phyloP scores from a whole-genome alignment of 1,140 invertebrate species.

The Brachionus rubens region DNA sequence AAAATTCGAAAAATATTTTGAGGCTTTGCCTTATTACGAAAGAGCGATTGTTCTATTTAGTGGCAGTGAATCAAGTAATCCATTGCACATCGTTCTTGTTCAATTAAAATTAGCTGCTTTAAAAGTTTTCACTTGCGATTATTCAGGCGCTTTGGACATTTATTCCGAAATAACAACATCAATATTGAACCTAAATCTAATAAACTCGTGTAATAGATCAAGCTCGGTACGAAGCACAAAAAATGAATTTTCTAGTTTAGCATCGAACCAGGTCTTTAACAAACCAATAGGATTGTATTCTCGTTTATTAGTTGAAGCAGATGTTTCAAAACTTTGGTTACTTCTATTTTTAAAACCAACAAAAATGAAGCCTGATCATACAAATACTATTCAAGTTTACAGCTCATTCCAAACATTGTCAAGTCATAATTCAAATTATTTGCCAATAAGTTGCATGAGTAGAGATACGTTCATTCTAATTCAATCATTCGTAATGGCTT shows the following conservation, averaged over 20 bases:
- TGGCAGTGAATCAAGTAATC: not conserved
- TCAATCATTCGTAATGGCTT: conserved; percentile 38
- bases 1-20: conserved; percentile 42
- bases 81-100: not conserved
- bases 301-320: conserved; percentile 5
- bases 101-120: conserved; percentile 17
- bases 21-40: conserved; percentile 29
- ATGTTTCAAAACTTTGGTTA: conserved; percentile 14
- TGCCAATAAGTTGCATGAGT: conserved; percentile 11
- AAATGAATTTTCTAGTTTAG: no score
- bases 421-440: not conserved
- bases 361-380: conserved; percentile 14
- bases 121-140: conserved; percentile 42
- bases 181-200: not conserved
- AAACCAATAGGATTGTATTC: not conserved
- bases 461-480: conserved; percentile 15
- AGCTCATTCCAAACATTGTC: conserved; percentile 14
- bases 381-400: not conserved
- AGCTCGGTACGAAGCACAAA: not conserved
- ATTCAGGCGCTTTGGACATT: not conserved
- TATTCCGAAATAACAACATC: not conserved
- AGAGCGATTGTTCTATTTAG: not conserved
- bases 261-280: no score
- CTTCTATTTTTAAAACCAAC: conserved; percentile 2
- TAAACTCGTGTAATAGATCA: not conserved